Base-by-base conservation (phyloP, 2,113 vertebrate species). In the Sprattus sprattus region DNA sequence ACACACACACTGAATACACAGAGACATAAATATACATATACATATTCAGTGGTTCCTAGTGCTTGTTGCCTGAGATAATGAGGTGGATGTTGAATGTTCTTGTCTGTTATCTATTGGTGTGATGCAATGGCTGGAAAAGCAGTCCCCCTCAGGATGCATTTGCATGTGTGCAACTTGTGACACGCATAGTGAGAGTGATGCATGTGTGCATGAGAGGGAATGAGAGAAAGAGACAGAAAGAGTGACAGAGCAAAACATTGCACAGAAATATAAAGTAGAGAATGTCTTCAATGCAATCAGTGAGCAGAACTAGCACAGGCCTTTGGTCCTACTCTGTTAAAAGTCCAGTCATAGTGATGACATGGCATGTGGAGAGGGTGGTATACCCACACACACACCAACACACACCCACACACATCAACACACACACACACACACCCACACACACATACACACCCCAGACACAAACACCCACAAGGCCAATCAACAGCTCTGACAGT, bases 371-470 rank as follows among this genome's bases (percentile, higher is more conserved):
- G 57, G 20, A n/a, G 57, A 0, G 57, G 57, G 22, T 13, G 52
- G 52, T 16, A 87, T 52, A 32, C 49, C 44, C 64, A 83, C 39
- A 80, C n/a, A 22, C 60, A 67, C 60, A 67, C 60, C 45, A 45
- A n/a, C 67, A 46, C 39, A 67, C 32, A 87, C 52, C 60, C 50
- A 86, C 44, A 44, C 39, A 39, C 39, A 39, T 2, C 50, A 28
- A 87, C 54, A 50, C 64, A 86, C 44, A 71, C 67, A 87, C 52
- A 22, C 84, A 83, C 50, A 64, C 32, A 64, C 64, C 49, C 83
- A 45, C 75, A 82, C 28, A 90, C 84, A 85, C 49, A 54, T 81
- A 80, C n/a, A 22, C 60, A 67, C 60, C 25, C 60, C 45, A 45
- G 20, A 8, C 44, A n/a, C 67, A 46, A 39, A 67, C 32, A 87